Conservation (phyloP, 2,113 vertebrate species). For the Mionectes macconnelli region DNA sequence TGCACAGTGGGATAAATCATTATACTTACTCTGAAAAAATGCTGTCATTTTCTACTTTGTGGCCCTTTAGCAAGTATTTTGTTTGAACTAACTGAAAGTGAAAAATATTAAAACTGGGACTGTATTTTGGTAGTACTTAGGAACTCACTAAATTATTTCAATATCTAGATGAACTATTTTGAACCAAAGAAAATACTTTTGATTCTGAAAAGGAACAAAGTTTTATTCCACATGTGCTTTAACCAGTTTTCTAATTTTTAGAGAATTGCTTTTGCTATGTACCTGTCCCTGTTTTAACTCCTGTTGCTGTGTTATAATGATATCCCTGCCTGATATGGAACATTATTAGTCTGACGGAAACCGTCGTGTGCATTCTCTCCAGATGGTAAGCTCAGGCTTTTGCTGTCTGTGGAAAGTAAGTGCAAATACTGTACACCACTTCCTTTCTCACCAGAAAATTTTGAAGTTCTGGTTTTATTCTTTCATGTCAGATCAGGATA, state of each 20-base stretch:
- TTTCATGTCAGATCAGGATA: neutral
- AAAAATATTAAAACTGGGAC: neutral
- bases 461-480: neutral
- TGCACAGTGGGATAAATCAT: neutral
- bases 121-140: neutral
- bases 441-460: conserved; percentile 10
- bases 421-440: neutral
- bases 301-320: neutral
- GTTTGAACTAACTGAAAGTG: neutral
- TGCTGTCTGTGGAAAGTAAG: neutral
- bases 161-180: neutral
- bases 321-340: neutral
- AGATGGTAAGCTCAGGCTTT: neutral
- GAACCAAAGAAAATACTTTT: neutral
- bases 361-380: neutral
- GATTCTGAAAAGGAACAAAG: neutral
- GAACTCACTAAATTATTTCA: neutral
- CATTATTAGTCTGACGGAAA: neutral
- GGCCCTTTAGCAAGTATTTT: neutral
- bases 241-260: neutral
- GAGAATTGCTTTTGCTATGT: neutral
- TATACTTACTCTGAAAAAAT: neutral
- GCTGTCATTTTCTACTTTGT: neutral
- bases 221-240: neutral
- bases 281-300: neutral